A percentile compares a stretch with the other conserved stretches of the same genome.
These are phyloP conservation scores for Bilobella aurantiaca DNA, from an alignment of 1,140 invertebrate species.

Conservation along the genomic window DNA sequence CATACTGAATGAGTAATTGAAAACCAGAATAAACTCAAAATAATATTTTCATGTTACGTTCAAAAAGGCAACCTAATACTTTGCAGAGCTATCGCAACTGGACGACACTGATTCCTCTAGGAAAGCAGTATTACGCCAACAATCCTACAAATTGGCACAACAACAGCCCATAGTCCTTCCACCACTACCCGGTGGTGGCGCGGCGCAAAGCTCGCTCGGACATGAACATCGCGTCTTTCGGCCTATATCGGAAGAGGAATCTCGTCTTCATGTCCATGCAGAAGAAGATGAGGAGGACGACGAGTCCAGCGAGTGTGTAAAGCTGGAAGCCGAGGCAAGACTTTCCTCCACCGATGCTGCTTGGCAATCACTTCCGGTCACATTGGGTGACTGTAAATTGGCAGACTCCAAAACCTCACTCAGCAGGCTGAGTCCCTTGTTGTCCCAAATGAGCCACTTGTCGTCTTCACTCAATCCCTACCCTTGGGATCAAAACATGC, in stretches of 20 bases:
- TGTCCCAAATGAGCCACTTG: constrained; percentile 11
- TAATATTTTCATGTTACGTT: not conserved
- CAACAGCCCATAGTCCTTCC: constrained; percentile 45
- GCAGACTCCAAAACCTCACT: constrained; percentile 32
- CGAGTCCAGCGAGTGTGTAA: not conserved
- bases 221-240: too few relatives aligned
- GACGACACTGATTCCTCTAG: constrained; percentile 11
- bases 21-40: too few relatives aligned
- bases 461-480: constrained; percentile 13
- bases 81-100: constrained; percentile 14
- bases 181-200: constrained; percentile 35
- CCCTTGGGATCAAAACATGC: constrained; percentile 12
- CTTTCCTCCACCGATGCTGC: constrained; percentile 18
- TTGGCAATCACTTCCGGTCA: constrained; percentile 29
- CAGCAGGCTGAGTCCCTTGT: constrained; percentile 30
- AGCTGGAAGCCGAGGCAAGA: not conserved
- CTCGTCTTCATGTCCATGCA: constrained; percentile 29
- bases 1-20: too few relatives aligned
- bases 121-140: constrained; percentile 53
- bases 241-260: constrained; percentile 35
- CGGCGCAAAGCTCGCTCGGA: constrained; percentile 28
- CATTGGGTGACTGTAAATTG: constrained; percentile 33
- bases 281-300: constrained; percentile 30
- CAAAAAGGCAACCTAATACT: not conserved
- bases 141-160: constrained; percentile 65